Percentiles rank a stretch among this genome's conserved stretches.
Evolutionary conservation across 1,140 invertebrate species (phyloP).

Genomic region (Panagrolaimus sp.): DNA sequence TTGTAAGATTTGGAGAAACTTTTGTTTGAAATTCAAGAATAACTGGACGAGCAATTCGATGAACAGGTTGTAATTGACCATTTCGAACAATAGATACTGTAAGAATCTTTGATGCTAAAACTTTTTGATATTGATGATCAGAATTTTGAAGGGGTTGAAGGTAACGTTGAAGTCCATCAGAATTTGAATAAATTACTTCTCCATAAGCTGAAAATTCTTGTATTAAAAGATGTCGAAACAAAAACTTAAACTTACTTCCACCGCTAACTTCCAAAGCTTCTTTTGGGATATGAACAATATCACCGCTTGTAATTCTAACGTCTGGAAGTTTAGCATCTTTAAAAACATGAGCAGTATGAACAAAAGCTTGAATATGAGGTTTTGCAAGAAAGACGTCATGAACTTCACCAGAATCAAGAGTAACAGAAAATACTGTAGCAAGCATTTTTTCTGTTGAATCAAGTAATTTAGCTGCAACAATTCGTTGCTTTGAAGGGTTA

Average conservation of each 20-base stretch:
- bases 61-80: neutral
- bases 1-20: neutral
- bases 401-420: too few relatives aligned
- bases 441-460: neutral
- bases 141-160: neutral
- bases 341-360: too few relatives aligned
- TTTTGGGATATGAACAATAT: neutral
- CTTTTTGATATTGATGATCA: neutral
- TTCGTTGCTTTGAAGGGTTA: neutral
- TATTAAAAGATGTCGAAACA: too few relatives aligned
- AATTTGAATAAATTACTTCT: neutral
- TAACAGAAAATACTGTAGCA: neutral
- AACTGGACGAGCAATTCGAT: neutral
- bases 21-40: neutral
- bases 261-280: constrained; percentile 7
- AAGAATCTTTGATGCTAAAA: neutral
- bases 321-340: too few relatives aligned
- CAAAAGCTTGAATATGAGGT: too few relatives aligned
- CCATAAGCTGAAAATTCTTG: too few relatives aligned
- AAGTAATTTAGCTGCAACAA: neutral
- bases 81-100: constrained; percentile 1
- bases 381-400: too few relatives aligned
- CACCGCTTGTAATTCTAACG: neutral
- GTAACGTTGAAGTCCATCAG: neutral
- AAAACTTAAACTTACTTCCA: neutral